These are phyloP conservation scores for Chrysaora quinquecirrha DNA, from an alignment of 30 jellyfish, hydroid and myxozoan species.

Conservation along the genomic window DNA sequence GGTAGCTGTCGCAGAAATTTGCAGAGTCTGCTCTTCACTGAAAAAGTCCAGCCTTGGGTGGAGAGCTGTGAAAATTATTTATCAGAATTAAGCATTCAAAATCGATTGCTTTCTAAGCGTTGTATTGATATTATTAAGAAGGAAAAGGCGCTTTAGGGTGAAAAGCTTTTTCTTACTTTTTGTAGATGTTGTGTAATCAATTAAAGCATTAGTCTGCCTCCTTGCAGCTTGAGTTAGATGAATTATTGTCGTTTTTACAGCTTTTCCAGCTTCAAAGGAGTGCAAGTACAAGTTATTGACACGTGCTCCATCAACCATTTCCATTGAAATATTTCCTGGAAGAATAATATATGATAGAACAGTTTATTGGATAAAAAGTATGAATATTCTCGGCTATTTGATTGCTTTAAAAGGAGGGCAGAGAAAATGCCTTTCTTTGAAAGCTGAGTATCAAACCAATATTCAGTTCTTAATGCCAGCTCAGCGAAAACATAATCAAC, in stretches of 20 bases:
- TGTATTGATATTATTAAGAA: too few species aligned
- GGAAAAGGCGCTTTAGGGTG: too few species aligned
- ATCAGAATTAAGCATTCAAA: neutral
- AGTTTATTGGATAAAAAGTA: too few species aligned
- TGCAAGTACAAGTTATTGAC: conserved; percentile 15
- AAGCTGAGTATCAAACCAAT: too few species aligned
- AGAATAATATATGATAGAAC: too few species aligned
- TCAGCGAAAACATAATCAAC: too few species aligned
- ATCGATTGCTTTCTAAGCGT: neutral
- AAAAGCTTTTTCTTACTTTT: conserved; percentile 64
- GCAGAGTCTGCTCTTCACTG: conserved; percentile 7
- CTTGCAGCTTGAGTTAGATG: neutral
- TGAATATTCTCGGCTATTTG: too few species aligned
- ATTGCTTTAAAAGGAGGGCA: too few species aligned
- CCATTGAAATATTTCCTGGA: conserved; percentile 57
- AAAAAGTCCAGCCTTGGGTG: conserved; percentile 55
- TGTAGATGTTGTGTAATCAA: conserved; percentile 8
- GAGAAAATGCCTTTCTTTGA: too few species aligned
- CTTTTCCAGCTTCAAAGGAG: conserved; percentile 1
- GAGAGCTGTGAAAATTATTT: conserved; percentile 26
- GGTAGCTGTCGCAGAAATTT: conserved; percentile 7
- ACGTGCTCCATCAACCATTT: conserved; percentile 52
- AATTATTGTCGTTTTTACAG: neutral
- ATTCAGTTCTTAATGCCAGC: too few species aligned
- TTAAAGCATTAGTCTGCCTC: conserved; percentile 35